Percentiles rank a stretch among this genome's conserved stretches.
These are phyloP conservation scores for Mystacides longicornis DNA, from an alignment of 2,888 invertebrate genomes.

Conservation along the genomic window DNA sequence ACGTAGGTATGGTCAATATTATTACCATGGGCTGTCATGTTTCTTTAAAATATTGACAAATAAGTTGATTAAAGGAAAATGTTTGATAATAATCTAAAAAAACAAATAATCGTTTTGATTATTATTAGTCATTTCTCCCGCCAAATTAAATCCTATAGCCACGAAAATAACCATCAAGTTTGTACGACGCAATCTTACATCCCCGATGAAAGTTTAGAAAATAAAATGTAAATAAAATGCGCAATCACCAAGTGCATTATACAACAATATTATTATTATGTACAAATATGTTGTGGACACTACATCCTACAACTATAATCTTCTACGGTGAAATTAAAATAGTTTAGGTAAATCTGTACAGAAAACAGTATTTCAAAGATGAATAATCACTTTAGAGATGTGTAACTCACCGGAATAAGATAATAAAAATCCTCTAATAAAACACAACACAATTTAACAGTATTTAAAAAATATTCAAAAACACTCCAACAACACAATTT, in stretches of 20 bases:
- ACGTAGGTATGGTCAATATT: too few species aligned
- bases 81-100: too few species aligned
- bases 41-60: too few species aligned
- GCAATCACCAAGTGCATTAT: background rate
- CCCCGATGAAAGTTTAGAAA: background rate
- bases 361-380: background rate
- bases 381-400: background rate
- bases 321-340: background rate
- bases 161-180: too few species aligned
- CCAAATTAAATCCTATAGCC: too few species aligned
- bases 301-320: background rate
- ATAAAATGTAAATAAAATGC: constrained; percentile 1
- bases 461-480: background rate
- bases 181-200: background rate
- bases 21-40: too few species aligned
- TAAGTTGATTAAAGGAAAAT: too few species aligned
- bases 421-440: background rate
- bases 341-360: background rate
- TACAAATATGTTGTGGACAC: constrained; percentile 1
- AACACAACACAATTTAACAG: background rate
- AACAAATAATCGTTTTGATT: too few species aligned
- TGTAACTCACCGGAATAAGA: constrained; percentile 1
- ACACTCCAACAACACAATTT: background rate
- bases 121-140: too few species aligned
- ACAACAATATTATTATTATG: background rate